Evolutionary conservation across 2,113 vertebrate genomes (phyloP).

Genomic region (Halcyon senegalensis): DNA sequence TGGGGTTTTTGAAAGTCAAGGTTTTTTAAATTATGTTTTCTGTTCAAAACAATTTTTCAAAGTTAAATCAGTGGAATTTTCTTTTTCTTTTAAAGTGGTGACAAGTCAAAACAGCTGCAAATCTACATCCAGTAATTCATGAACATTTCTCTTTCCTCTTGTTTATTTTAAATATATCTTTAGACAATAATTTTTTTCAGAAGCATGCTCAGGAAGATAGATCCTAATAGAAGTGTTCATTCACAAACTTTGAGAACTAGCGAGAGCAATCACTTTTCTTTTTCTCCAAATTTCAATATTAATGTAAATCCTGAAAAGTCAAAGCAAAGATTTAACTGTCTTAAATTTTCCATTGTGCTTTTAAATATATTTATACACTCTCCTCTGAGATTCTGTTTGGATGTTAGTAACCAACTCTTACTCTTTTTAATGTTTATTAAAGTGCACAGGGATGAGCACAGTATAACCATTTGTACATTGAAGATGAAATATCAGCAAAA

Average conservation of each 20-base stretch:
- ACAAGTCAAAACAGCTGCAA: conserved; percentile 23
- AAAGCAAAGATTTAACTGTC: conserved; percentile 27
- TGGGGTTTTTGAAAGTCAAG: neutral
- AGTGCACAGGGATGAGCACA: neutral
- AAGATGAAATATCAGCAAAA: conserved; percentile 51
- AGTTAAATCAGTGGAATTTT: conserved; percentile 7
- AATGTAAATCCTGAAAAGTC: conserved; percentile 28
- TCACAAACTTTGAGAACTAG: neutral
- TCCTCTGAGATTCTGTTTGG: neutral
- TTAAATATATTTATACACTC: conserved; percentile 1
- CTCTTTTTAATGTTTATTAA: conserved; percentile 17
- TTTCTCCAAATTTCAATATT: neutral
- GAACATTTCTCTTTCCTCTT: neutral
- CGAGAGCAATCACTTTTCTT: neutral
- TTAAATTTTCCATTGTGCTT: conserved; percentile 12
- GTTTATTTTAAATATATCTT: neutral
- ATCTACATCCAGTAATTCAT: neutral
- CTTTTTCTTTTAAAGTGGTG: neutral
- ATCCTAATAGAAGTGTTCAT: neutral
- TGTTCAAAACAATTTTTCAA: neutral
- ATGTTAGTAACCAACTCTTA: neutral
- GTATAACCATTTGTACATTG: neutral
- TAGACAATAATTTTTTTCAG: neutral
- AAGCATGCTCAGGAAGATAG: neutral
- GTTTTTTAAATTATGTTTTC: neutral